A percentile compares a stretch with the other conserved stretches of the same genome.
These are phyloP conservation scores for Bimastos eiseni DNA, from an alignment of 2,888 invertebrate genomes.

Conservation along the genomic window DNA sequence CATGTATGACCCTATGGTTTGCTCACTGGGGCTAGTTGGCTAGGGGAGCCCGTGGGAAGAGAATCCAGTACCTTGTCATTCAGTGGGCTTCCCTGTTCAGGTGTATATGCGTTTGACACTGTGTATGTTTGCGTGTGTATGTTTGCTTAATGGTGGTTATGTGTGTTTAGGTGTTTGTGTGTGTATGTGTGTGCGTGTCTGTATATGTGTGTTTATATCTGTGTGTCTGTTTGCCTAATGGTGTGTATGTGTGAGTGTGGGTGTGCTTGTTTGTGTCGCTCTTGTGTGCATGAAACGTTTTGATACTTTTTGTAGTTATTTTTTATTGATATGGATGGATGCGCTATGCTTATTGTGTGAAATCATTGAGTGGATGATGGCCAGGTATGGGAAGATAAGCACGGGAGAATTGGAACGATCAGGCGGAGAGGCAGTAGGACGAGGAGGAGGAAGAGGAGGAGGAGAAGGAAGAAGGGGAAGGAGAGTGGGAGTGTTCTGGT, in stretches of 20 bases:
- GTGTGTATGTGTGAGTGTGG: no score
- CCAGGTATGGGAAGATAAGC: no score
- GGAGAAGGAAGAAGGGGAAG: no score
- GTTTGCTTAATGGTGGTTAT: no score
- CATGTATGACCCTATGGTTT: no score
- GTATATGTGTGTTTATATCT: no score
- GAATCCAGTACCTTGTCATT: background rate
- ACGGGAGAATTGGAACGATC: background rate
- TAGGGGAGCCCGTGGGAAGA: background rate
- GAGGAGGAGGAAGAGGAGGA: background rate
- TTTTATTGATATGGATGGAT: background rate
- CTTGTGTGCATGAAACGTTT: background rate
- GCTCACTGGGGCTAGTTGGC: background rate
- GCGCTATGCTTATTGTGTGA: background rate
- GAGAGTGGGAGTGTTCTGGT: background rate
- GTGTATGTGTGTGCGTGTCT: no score
- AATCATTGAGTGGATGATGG: constrained; percentile 4
- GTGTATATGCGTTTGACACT: no score
- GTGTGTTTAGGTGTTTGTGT: no score
- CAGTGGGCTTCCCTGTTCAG: background rate
- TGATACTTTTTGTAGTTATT: background rate
- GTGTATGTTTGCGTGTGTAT: no score
- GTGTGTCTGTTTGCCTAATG: no score
- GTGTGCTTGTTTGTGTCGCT: no score
- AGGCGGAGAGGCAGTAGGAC: background rate